Evolutionary conservation across 2,797 vertebrate genomes (phyloP), one percentile per base, ranked within the genome.

Genomic region (Silurus lanzhouensis): DNA sequence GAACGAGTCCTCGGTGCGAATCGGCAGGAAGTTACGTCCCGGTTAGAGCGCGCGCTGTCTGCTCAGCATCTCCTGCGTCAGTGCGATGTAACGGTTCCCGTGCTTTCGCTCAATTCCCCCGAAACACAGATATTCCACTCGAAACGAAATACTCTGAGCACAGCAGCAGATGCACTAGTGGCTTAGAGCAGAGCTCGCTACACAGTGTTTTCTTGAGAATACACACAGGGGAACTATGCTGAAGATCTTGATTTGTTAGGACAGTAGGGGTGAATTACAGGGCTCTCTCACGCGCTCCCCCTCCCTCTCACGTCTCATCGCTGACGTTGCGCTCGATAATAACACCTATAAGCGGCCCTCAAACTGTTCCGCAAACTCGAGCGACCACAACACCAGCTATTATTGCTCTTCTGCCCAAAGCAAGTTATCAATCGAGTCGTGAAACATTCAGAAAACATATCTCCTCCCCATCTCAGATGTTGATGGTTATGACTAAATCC

Each of bases 311-410:
- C 90, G 90, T 90, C 89, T 90, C 91, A 89, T 87, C 89, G 93
- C 94, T 96, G 96, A 96, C 95, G 96, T 96, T 93, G 94, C 92
- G 87, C 91, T 93, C 93, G 93, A 95, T 94, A 94, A 94, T 95
- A 95, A 94, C 91, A 85, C 86, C 86, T 85, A 84, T 46, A 74
- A 72, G 70, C 78, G 79, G 82, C n/a, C 81, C 83, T 64, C 79
- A 48, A 85, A 76, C 48, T 55, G 72, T 68, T 71, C 72, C 80
- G 74, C 83, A 61, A 44, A 60, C 58, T 63, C 48, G n/a, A 85
- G 74, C 83, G 61, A 76, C 52, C 58, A 58, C 46, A 80, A 48
- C 20, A 80, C 25, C 19, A 64, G 63, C 25, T 6, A 63, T 63
- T 81, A 81, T 63, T 72, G 63, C 20, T 57, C 74, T 70, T 55